These are phyloP conservation scores for Helicoverpa zea DNA, from an alignment of 1,140 invertebrate genomes.

Conservation along the genomic window DNA sequence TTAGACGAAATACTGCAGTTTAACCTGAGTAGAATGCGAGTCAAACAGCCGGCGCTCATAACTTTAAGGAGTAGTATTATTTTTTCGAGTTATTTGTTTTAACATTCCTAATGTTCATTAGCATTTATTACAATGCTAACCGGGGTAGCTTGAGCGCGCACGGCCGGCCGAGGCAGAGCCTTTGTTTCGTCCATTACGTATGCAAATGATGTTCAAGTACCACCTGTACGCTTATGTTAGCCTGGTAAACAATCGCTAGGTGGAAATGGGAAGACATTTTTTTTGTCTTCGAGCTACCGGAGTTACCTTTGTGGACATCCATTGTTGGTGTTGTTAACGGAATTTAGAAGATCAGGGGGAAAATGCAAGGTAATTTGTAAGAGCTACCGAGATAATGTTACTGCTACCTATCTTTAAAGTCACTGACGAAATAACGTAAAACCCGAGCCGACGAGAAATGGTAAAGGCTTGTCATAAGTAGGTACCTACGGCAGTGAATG, in stretches of 20 bases:
- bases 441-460: background rate
- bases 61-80: slow-evolving; percentile 50
- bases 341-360: slow-evolving; percentile 32
- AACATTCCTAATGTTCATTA: slow-evolving; percentile 75
- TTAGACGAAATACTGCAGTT: background rate
- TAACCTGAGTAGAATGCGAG: slow-evolving; percentile 30
- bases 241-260: slow-evolving; percentile 77
- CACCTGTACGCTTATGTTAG: slow-evolving; percentile 77
- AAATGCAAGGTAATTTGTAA: slow-evolving; percentile 14
- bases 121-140: slow-evolving; percentile 78
- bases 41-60: slow-evolving; percentile 46
- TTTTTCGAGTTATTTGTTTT: slow-evolving; percentile 60
- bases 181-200: slow-evolving; percentile 80
- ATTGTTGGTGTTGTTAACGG: slow-evolving; percentile 34
- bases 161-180: slow-evolving; percentile 65
- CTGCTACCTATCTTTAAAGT: slow-evolving; percentile 4
- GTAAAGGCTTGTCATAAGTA: background rate
- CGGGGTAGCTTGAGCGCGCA: slow-evolving; percentile 72
- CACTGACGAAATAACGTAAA: no score
- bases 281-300: slow-evolving; percentile 48
- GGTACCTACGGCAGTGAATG: no score
- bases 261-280: slow-evolving; percentile 77
- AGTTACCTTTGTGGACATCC: slow-evolving; percentile 51
- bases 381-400: background rate
- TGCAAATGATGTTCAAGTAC: slow-evolving; percentile 76